Percentiles rank a stretch among this genome's conserved stretches.
Evolutionary conservation across 2,113 vertebrate genomes (phyloP).

Genomic region (Oryzias javanicus): DNA sequence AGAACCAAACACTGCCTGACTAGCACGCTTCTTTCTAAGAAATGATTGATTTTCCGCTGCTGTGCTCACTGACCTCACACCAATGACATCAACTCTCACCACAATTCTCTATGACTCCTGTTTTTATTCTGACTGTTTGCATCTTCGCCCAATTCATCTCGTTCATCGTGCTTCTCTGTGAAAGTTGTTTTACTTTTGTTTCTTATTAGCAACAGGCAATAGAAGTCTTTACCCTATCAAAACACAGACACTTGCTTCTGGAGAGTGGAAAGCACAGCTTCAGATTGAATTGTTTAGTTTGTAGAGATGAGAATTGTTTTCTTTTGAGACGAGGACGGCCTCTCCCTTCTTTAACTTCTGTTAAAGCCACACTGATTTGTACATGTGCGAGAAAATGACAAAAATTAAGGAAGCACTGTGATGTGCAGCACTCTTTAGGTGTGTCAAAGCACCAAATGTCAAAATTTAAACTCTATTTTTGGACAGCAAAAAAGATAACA

Average conservation of each 20-base stretch:
- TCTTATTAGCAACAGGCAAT: neutral
- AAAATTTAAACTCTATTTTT: neutral
- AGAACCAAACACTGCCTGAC: neutral
- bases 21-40: constrained; percentile 6
- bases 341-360: constrained; percentile 30
- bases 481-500: neutral
- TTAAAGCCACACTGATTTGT: constrained; percentile 40
- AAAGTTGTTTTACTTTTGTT: neutral
- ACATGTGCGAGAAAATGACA: constrained; percentile 14
- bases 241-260: too few species aligned
- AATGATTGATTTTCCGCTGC: constrained; percentile 42
- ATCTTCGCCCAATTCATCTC: neutral
- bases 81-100: constrained; percentile 41
- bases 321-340: constrained; percentile 36
- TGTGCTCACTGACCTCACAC: constrained; percentile 45
- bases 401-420: neutral
- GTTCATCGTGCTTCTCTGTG: neutral
- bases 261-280: neutral
- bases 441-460: neutral
- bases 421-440: neutral
- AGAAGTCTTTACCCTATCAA: too few species aligned
- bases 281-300: constrained; percentile 29
- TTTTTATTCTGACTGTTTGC: neutral
- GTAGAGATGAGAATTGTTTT: constrained; percentile 41
- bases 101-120: constrained; percentile 4